Base-by-base conservation (phyloP, 2,797 vertebrate genomes). In the Acrocephalus scirpaceus region DNA sequence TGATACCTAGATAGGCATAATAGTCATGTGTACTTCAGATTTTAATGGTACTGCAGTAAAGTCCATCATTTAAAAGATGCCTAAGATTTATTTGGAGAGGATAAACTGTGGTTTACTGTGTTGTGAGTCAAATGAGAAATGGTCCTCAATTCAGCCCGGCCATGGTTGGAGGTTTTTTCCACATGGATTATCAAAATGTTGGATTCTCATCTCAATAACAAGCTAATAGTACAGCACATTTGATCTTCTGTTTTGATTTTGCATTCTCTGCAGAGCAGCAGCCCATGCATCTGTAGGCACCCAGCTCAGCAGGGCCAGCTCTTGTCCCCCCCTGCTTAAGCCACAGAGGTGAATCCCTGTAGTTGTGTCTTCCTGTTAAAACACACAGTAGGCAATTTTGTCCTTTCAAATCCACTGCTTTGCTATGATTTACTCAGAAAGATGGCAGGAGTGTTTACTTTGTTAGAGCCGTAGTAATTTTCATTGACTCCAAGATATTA, bases 81-180 rank as follows among this genome's bases (percentile, higher is more conserved):
- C 71, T 85, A 56, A 67, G 84, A 77, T 50, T 6, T 16, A 6
- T 87, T 79, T 75, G 32, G 42, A 71, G 32, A 70, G 19, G 13
- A n/a, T 70, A 76, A 83, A 38, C 5, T 56, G 20, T 73, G 26
- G 13, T 57, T 92, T 71, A 62, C 32, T 53, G 5, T 50, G n/a
- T 27, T 71, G 22, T 9, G 15, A 73, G 12, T 82, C 29, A 69
- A 51, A 57, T 30, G 32, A 66, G 62, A 72, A 61, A n/a, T 20
- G 23, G 18, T 48, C 30, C 44, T 95, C 5, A 11, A 45, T 73
- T 69, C 53, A 80, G 14, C 18, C 56, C 66, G 54, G 26, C 20
- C 17, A 23, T 5, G 4, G 50, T 38, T 79, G 8, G 13, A 5
- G 0, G 0, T 47, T 48, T 44, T 60, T 54, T 0, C 20, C 29